Evolutionary conservation across 2,888 invertebrate species (phyloP).

Genomic region (Drosophila paracracens): DNA sequence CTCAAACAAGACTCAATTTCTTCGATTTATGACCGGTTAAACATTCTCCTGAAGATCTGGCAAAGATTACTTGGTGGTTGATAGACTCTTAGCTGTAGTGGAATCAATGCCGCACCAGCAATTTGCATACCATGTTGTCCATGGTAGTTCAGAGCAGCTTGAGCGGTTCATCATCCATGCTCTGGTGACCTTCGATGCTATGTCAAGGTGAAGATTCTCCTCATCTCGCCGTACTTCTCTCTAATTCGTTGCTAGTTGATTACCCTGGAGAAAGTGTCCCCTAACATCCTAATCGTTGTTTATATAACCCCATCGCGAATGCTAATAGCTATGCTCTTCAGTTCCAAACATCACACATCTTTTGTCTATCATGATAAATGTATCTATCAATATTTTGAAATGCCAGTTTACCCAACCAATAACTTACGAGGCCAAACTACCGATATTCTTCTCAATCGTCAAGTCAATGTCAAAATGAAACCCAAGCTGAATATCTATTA

Average conservation of each 20-base stretch:
- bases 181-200: not conserved
- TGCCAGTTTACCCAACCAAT: not conserved
- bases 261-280: not conserved
- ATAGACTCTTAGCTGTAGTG: not conserved
- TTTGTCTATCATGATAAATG: not conserved
- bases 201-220: not conserved
- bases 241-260: not conserved
- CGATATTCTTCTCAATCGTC: not conserved
- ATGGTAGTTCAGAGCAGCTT: not conserved
- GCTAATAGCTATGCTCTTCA: not conserved
- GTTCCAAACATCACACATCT: not conserved
- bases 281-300: not conserved
- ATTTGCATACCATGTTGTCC: not conserved
- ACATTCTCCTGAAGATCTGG: not conserved
- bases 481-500: not conserved
- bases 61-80: not conserved
- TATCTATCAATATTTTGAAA: not conserved
- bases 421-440: not conserved
- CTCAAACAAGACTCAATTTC: not conserved
- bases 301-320: not conserved
- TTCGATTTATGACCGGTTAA: not conserved
- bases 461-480: not conserved
- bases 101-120: not conserved
- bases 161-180: not conserved
- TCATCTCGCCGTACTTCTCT: not conserved